A percentile compares a stretch with the other conserved stretches of the same genome.
phyloP scores from a whole-genome alignment of 2,797 vertebrate species.

The Poeciliopsis turneri region DNA sequence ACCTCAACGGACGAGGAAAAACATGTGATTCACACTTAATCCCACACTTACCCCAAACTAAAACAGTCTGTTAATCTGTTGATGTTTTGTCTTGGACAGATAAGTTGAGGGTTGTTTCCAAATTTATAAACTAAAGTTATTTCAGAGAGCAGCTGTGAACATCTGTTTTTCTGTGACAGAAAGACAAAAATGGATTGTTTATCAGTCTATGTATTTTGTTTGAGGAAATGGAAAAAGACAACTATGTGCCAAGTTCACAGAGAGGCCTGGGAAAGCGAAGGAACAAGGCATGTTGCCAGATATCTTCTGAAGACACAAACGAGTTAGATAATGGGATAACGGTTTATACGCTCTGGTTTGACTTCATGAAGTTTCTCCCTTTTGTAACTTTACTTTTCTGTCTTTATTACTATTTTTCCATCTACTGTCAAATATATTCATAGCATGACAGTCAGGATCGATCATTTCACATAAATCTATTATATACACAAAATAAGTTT shows the following conservation, averaged over 20 bases:
- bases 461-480: not conserved
- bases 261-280: conserved; percentile 65
- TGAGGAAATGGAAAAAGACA: conserved; percentile 73
- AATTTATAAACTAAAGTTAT: not conserved
- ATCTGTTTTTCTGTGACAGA: conserved; percentile 26
- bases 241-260: conserved; percentile 59
- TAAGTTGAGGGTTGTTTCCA: not conserved
- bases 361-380: conserved; percentile 3
- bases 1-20: not conserved
- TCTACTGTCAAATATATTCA: conserved; percentile 6
- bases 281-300: conserved; percentile 44
- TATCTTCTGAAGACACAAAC: conserved; percentile 27
- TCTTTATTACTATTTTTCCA: conserved; percentile 7
- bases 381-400: conserved; percentile 14
- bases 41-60: not conserved
- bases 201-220: conserved; percentile 70
- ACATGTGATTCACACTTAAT: not conserved
- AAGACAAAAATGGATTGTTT: conserved; percentile 59
- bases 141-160: conserved; percentile 40
- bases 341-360: conserved; percentile 20
- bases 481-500: not conserved
- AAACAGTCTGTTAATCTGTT: not conserved
- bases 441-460: not conserved
- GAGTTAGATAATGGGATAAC: conserved; percentile 25
- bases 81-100: not conserved